Percentiles rank a stretch among this genome's conserved stretches.
Conservation (phyloP, 2,888 invertebrate species). For the Spilosoma lubricipeda region DNA sequence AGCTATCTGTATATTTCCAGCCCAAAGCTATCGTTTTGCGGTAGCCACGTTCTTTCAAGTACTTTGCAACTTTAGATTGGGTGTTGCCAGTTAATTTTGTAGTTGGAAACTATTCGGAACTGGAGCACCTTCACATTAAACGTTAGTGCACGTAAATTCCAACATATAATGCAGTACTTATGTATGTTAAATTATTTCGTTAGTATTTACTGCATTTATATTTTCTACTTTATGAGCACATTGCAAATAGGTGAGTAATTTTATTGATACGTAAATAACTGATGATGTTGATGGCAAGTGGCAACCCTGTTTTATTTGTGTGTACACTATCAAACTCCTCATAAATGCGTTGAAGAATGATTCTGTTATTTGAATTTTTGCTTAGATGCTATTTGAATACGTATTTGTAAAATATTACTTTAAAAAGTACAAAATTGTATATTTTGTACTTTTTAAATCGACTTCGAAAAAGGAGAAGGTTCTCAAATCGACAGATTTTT, state of each 20-base stretch:
- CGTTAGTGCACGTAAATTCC: constrained; percentile 36
- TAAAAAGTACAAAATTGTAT: too few relatives aligned
- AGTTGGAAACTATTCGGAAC: constrained; percentile 43
- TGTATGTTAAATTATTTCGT: constrained; percentile 36
- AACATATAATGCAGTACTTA: constrained; percentile 26
- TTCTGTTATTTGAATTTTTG: background rate
- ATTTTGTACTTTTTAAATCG: too few relatives aligned
- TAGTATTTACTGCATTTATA: constrained; percentile 5
- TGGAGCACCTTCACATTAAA: constrained; percentile 42
- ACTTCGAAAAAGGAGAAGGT: too few relatives aligned
- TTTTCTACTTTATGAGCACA: background rate
- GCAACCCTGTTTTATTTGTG: background rate
- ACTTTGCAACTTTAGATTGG: constrained; percentile 37
- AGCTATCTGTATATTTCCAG: background rate
- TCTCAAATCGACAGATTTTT: too few relatives aligned
- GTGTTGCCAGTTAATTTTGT: constrained; percentile 41
- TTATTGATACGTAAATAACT: constrained; percentile 1
- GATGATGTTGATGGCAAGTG: background rate
- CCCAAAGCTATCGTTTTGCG: constrained; percentile 27
- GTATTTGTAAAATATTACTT: too few relatives aligned
- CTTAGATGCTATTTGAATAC: background rate
- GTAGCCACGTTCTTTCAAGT: constrained; percentile 29
- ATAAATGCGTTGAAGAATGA: background rate
- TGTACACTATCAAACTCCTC: background rate
- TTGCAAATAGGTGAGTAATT: background rate